phyloP scores from a whole-genome alignment of 1,140 invertebrate species.

The Drosophila nannoptera region DNA sequence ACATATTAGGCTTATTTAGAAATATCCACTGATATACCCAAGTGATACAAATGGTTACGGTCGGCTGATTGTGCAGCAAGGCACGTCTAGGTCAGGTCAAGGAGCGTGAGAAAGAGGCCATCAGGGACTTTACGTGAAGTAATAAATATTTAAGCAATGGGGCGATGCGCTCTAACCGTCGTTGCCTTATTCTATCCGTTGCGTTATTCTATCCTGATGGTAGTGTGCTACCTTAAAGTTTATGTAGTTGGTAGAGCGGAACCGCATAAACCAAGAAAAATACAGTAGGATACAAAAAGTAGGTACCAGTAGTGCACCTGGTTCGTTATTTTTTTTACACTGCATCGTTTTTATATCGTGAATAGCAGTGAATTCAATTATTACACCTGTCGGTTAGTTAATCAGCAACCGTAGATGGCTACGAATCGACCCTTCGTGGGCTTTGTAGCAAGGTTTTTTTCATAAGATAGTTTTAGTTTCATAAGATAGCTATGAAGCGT shows the following conservation, averaged over 20 bases:
- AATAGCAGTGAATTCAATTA: conserved; percentile 64
- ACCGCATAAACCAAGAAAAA: conserved; percentile 51
- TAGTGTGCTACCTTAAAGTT: too few relatives aligned
- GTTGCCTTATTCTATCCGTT: conserved; percentile 39
- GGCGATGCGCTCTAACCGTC: conserved; percentile 22
- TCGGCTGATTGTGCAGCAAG: conserved; percentile 63
- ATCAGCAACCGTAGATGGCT: conserved; percentile 18
- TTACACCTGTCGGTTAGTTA: conserved; percentile 66
- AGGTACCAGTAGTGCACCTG: conserved; percentile 17
- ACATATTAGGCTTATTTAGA: conserved; percentile 63
- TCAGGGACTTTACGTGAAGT: conserved; percentile 17
- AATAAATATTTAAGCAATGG: background rate
- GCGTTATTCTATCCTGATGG: background rate
- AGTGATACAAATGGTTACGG: conserved; percentile 60
- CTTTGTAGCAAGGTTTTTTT: too few relatives aligned
- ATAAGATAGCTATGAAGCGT: conserved; percentile 49
- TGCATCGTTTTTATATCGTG: conserved; percentile 51
- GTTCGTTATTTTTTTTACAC: conserved; percentile 34
- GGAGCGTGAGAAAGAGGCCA: conserved; percentile 56
- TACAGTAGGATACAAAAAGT: conserved; percentile 30
- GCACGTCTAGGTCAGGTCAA: conserved; percentile 44
- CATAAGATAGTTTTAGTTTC: conserved; percentile 44
- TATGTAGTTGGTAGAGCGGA: conserved; percentile 34
- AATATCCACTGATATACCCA: conserved; percentile 40
- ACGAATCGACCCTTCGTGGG: conserved; percentile 34